phyloP scores from a whole-genome alignment of 2,888 invertebrate species.

The Hypomecis atomaria region DNA sequence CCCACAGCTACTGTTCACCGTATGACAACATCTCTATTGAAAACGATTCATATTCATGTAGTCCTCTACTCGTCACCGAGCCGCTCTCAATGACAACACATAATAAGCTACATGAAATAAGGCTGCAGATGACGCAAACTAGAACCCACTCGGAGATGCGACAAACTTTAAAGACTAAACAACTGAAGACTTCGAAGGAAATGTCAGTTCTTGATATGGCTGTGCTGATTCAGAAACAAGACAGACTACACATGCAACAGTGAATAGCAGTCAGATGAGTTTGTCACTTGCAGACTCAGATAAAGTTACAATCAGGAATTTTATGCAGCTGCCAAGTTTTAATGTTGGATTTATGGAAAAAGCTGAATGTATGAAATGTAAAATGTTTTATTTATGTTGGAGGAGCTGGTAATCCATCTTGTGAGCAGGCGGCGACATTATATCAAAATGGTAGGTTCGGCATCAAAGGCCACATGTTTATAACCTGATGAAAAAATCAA shows the following conservation, averaged over 20 bases:
- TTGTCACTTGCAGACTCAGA: slow-evolving; percentile 49
- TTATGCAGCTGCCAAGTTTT: slow-evolving; percentile 38
- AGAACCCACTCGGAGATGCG: slow-evolving; percentile 16
- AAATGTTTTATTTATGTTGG: slow-evolving; percentile 44
- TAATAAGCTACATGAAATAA: slow-evolving; percentile 30
- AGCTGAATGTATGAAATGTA: slow-evolving; percentile 35
- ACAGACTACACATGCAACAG: slow-evolving; percentile 45
- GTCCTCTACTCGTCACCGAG: slow-evolving; percentile 56
- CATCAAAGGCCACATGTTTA: slow-evolving; percentile 25
- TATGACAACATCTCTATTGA: slow-evolving; percentile 81
- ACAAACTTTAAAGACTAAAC: not conserved
- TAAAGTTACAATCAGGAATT: slow-evolving; percentile 34
- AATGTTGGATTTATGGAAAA: slow-evolving; percentile 47
- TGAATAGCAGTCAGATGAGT: slow-evolving; percentile 60
- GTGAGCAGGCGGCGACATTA: slow-evolving; percentile 12
- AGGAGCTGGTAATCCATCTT: slow-evolving; percentile 36
- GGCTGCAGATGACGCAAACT: slow-evolving; percentile 11
- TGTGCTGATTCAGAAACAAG: slow-evolving; percentile 6
- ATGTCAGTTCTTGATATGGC: not conserved
- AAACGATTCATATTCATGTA: slow-evolving; percentile 76
- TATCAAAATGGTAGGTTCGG: slow-evolving; percentile 32
- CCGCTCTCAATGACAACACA: slow-evolving; percentile 31
- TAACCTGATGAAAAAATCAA: slow-evolving; percentile 16
- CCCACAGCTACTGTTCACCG: slow-evolving; percentile 46
- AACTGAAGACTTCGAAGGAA: slow-evolving; percentile 4